Base-by-base conservation (phyloP, 2,888 invertebrate genomes). In the Hyalella azteca region DNA sequence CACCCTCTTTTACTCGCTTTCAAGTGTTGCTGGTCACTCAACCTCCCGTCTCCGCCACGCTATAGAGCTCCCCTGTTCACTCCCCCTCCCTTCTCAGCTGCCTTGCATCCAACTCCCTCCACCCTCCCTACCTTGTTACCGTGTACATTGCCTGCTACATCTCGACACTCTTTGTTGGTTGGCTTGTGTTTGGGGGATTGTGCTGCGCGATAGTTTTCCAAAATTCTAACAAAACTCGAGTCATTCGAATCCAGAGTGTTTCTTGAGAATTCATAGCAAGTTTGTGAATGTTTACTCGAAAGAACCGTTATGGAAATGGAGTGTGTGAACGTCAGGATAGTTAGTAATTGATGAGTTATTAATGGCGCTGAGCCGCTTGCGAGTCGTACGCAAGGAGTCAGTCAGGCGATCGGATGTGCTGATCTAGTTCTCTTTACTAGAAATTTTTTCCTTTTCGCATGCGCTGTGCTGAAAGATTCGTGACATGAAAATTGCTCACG, bases 91-190 rank as follows among this genome's bases (percentile, higher is more conserved):
- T n/a, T 39, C 75, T 22, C n/a, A 22, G 26, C 75, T 75, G 32
- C 36, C 75, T 75, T 75, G 45, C 75, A 39, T 45, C 75, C 75
- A 40, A 41, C 75, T 29, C 75, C 45, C 45, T 45, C 75, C 66
- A 29, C 66, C 66, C 66, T 66, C 75, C 75, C 75, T 45, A 22
- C 45, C 75, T 75, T 75, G 75, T 75, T 75, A 75, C 75, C 75
- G 75, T 75, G 75, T 75, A 75, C 75, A 75, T 75, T 75, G 75
- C 75, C 75, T 75, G 75, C 75, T 75, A 75, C 75, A 75, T 75
- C 75, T 45, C 75, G 40, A 75, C 75, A 75, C 75, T 75, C 41
- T 75, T 75, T 75, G 75, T 75, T 75, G 75, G 75, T 75, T 41
- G 75, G 75, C 40, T 75, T 75, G 75, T 75, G 75, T 75, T 41